phyloP scores from a whole-genome alignment of 2,797 vertebrate genomes.

The Arctocebus calabarensis region DNA sequence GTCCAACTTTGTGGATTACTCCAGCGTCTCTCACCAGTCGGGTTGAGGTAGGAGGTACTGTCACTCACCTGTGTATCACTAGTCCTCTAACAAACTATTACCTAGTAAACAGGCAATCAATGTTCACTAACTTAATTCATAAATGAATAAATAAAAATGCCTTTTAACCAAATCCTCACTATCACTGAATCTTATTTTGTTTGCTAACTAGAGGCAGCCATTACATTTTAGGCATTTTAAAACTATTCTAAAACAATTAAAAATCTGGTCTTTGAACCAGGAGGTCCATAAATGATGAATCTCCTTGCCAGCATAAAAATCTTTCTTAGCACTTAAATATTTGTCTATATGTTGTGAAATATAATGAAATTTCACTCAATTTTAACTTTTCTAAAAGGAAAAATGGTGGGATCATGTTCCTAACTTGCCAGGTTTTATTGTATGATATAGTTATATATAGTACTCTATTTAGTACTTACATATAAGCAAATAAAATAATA shows the following conservation, averaged over 20 bases:
- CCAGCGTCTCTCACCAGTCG: neutral
- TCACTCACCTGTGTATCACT: neutral
- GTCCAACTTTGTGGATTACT: neutral
- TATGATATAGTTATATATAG: neutral
- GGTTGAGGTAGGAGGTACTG: neutral
- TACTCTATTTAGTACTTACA: constrained; percentile 36
- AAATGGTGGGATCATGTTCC: constrained; percentile 27
- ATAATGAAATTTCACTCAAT: constrained; percentile 13
- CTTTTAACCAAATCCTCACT: neutral
- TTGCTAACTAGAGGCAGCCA: constrained; percentile 11
- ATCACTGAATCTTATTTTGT: constrained; percentile 10
- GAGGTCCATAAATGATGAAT: constrained; percentile 12
- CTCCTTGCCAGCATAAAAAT: neutral
- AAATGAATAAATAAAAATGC: constrained; percentile 6
- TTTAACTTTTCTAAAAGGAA: constrained; percentile 26
- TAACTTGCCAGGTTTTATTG: neutral
- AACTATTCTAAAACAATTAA: constrained; percentile 31
- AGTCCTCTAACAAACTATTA: neutral
- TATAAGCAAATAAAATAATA: constrained; percentile 40
- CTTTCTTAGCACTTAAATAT: constrained; percentile 32
- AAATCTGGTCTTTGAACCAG: neutral
- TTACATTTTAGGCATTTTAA: neutral
- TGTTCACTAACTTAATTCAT: constrained; percentile 12
- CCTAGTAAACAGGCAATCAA: constrained; percentile 27
- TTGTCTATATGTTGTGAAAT: constrained; percentile 1